A percentile compares a stretch with the other conserved stretches of the same genome.
These are phyloP conservation scores for Pseudomugil gertrudae DNA, from an alignment of 2,797 vertebrate genomes.

Conservation along the genomic window DNA sequence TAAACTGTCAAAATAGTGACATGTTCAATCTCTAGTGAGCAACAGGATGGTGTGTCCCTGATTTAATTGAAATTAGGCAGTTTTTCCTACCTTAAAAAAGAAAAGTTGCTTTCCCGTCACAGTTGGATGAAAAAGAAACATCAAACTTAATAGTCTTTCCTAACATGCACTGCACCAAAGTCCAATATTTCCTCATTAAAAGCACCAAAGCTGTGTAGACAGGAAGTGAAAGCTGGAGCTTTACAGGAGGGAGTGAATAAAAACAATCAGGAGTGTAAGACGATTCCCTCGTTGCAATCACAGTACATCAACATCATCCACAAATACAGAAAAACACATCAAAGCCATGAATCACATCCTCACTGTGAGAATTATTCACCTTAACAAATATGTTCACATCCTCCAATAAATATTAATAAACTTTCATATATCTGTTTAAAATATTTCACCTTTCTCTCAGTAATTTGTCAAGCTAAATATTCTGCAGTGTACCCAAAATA, in stretches of 20 bases:
- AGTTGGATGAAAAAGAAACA: not conserved
- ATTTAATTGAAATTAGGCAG: not conserved
- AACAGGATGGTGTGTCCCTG: not conserved
- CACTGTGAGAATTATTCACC: slow-evolving; percentile 19
- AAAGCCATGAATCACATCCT: slow-evolving; percentile 13
- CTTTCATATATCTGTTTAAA: not conserved
- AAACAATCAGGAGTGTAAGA: slow-evolving; percentile 36
- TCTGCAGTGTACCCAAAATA: slow-evolving; percentile 10
- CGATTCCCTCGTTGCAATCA: slow-evolving; percentile 50
- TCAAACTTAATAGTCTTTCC: not conserved
- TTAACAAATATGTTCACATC: slow-evolving; percentile 1
- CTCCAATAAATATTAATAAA: slow-evolving; percentile 1
- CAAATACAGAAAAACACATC: slow-evolving; percentile 44
- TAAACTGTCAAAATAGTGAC: not conserved
- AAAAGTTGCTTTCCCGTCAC: not conserved
- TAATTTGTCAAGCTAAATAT: slow-evolving; percentile 25
- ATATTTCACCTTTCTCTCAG: not conserved
- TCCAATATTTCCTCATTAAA: not conserved
- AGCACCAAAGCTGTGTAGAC: not conserved
- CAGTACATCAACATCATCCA: slow-evolving; percentile 51
- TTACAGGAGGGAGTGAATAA: slow-evolving; percentile 33
- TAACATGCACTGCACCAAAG: not conserved
- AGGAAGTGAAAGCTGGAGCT: slow-evolving; percentile 16
- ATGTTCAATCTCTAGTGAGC: not conserved
- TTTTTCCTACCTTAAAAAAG: not conserved